These are phyloP conservation scores for Spilarctia lutea DNA, from an alignment of 2,888 invertebrate species.

Conservation along the genomic window DNA sequence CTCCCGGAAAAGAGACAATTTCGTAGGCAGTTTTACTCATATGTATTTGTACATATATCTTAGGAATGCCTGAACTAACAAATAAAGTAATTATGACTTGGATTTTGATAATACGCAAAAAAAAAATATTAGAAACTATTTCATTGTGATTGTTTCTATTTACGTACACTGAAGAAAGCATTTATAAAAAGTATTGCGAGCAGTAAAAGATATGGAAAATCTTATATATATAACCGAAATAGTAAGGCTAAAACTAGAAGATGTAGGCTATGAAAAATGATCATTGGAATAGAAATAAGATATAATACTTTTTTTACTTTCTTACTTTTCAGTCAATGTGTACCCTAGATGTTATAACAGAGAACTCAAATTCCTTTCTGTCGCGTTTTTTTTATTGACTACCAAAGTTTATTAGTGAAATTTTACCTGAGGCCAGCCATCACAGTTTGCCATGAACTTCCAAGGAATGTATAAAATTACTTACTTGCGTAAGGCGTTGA, in stretches of 20 bases:
- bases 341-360: slow-evolving; percentile 62
- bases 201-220: background rate
- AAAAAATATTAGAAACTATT: no score
- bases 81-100: no score
- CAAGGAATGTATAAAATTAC: slow-evolving; percentile 33
- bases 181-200: background rate
- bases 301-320: background rate
- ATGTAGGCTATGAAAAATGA: background rate
- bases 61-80: no score
- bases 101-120: no score
- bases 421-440: slow-evolving; percentile 64
- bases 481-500: slow-evolving; percentile 22
- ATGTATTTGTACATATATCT: no score
- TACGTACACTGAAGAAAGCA: background rate
- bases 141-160: no score
- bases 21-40: no score
- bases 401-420: slow-evolving; percentile 78
- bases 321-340: slow-evolving; percentile 47
- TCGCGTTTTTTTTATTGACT: slow-evolving; percentile 81
- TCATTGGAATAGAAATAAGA: background rate
- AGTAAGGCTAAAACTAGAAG: background rate
- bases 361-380: slow-evolving; percentile 72
- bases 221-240: background rate
- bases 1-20: no score
- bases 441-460: slow-evolving; percentile 22